phyloP scores from a whole-genome alignment of 2,113 vertebrate genomes.

The Heliornis fulica region DNA sequence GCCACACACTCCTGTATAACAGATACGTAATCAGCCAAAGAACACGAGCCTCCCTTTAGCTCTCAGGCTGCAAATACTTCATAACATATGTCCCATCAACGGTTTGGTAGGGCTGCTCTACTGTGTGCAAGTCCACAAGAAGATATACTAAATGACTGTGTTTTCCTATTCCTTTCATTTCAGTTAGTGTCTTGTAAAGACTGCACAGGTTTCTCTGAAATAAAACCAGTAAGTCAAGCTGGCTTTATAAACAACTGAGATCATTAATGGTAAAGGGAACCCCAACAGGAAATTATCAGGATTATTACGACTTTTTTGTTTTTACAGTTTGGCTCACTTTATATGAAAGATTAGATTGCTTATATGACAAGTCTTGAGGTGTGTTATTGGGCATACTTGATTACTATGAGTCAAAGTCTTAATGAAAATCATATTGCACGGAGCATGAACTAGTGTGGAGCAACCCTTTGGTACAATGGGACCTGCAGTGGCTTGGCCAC shows the following conservation, averaged over 20 bases:
- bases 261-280: not conserved
- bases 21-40: not conserved
- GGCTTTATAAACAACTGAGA: not conserved
- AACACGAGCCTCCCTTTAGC: not conserved
- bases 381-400: not conserved
- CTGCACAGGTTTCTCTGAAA: not conserved
- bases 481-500: not conserved
- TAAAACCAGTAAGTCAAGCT: not conserved
- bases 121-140: not conserved
- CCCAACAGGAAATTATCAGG: not conserved
- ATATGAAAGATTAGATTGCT: not conserved
- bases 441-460: not conserved
- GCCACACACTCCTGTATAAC: not conserved
- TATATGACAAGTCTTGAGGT: not conserved
- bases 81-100: conserved; percentile 14
- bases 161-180: conserved; percentile 41
- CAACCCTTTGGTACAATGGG: not conserved
- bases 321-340: not conserved
- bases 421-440: not conserved
- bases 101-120: conserved; percentile 30
- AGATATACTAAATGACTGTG: not conserved
- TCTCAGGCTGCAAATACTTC: conserved; percentile 35
- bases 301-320: not conserved
- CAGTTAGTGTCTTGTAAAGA: not conserved
- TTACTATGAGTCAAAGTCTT: not conserved